Conservation (phyloP, 2,888 invertebrate genomes). For the Trachelus tabidus region DNA sequence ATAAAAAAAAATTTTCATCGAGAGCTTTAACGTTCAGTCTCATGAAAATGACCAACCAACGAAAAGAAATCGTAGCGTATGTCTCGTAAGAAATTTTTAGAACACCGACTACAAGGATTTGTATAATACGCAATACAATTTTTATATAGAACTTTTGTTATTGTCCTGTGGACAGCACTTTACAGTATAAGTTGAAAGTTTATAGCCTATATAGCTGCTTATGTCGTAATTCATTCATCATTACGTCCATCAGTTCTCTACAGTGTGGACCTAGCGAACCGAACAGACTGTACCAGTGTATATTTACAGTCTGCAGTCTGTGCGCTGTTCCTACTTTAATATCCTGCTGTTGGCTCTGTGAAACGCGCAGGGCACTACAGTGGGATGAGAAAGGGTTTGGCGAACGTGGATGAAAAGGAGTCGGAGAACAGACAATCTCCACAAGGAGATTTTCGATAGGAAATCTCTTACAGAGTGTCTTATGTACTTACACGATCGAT, state of each 20-base stretch:
- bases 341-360: constrained; percentile 58
- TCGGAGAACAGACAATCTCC: background rate
- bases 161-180: background rate
- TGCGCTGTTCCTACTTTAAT: constrained; percentile 56
- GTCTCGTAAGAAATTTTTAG: background rate
- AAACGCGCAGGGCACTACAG: constrained; percentile 43
- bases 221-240: background rate
- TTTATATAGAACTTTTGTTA: background rate
- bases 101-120: background rate
- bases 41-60: background rate
- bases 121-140: background rate
- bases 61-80: background rate
- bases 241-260: background rate
- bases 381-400: background rate
- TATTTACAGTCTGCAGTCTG: constrained; percentile 58
- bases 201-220: background rate
- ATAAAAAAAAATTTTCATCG: background rate
- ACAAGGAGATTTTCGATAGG: background rate
- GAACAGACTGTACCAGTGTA: constrained; percentile 43
- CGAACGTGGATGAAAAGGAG: background rate
- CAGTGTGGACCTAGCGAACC: constrained; percentile 29
- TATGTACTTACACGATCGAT: background rate
- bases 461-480: background rate
- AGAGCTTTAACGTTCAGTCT: background rate
- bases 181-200: background rate